A percentile compares a stretch with the other conserved stretches of the same genome.
These are phyloP conservation scores for Tetrao urogallus DNA, from an alignment of 2,113 vertebrate species.

Conservation along the genomic window DNA sequence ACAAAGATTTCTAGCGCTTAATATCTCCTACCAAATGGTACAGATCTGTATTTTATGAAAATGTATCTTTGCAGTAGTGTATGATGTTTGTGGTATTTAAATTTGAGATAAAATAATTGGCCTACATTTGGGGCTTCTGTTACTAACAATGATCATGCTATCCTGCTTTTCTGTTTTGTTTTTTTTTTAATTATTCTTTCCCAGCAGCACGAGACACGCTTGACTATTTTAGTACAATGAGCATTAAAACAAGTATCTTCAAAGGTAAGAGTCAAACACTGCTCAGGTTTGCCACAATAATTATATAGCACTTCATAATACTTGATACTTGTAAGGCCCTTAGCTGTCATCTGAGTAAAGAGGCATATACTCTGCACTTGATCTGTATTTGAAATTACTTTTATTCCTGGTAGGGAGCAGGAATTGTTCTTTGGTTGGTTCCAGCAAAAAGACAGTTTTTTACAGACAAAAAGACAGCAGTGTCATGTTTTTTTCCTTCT, in stretches of 20 bases:
- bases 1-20: neutral
- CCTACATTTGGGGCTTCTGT: neutral
- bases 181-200: neutral
- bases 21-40: neutral
- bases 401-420: neutral
- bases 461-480: neutral
- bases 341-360: neutral
- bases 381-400: neutral
- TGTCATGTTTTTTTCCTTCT: neutral
- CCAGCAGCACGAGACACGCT: neutral
- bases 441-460: neutral
- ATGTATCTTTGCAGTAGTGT: neutral
- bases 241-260: neutral
- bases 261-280: neutral
- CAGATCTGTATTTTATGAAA: neutral
- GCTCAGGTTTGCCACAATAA: neutral
- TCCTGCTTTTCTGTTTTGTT: neutral
- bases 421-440: neutral
- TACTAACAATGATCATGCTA: neutral
- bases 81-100: neutral
- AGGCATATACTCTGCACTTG: neutral
- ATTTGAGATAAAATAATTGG: neutral
- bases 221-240: neutral
- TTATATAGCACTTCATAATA: neutral
- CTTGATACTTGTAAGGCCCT: neutral